phyloP scores from a whole-genome alignment of 2,888 invertebrate species.

The Volucella inanis region DNA sequence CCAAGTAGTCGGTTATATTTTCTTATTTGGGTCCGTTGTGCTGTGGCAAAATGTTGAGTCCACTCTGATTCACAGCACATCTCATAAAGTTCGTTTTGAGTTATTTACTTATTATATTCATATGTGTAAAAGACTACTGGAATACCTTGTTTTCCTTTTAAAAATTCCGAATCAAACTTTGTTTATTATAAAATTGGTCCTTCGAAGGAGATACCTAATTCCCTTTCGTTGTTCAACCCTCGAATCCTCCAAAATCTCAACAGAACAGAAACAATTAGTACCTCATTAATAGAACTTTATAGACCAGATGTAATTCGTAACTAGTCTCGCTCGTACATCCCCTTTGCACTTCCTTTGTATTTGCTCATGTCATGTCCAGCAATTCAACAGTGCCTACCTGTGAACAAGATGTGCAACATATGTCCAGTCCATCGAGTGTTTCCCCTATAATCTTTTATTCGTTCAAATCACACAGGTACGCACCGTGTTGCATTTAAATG shows the following conservation, averaged over 20 bases:
- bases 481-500: conserved; percentile 42
- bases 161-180: too few relatives aligned
- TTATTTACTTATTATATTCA: too few relatives aligned
- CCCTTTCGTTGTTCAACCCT: background rate
- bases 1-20: too few relatives aligned
- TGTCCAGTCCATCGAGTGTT: conserved; percentile 41
- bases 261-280: conserved; percentile 54
- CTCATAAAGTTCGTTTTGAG: too few relatives aligned
- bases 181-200: too few relatives aligned
- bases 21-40: too few relatives aligned
- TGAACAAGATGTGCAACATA: conserved; percentile 61
- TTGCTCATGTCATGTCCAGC: conserved; percentile 46
- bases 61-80: too few relatives aligned
- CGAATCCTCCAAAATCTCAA: conserved; percentile 20
- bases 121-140: too few relatives aligned
- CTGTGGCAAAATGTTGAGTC: too few relatives aligned
- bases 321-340: background rate
- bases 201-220: background rate
- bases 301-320: conserved; percentile 59
- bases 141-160: too few relatives aligned
- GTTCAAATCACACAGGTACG: conserved; percentile 68
- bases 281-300: conserved; percentile 52
- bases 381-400: conserved; percentile 57
- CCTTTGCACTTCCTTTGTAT: conserved; percentile 31
- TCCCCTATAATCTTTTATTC: conserved; percentile 49